Conservation (phyloP, 2,888 invertebrate species). For the Pteria penguin region DNA sequence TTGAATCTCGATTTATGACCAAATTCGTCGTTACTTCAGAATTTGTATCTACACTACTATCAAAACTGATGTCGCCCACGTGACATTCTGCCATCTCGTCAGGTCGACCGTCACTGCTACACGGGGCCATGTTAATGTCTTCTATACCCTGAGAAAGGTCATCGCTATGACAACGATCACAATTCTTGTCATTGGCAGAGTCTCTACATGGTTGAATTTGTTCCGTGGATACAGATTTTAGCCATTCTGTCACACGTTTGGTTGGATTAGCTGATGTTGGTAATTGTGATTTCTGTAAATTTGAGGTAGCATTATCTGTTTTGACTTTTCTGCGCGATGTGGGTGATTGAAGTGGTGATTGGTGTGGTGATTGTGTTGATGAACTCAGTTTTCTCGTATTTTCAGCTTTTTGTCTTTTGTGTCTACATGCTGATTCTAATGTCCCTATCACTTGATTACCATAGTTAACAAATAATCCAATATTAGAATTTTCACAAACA, state of each 20-base stretch:
- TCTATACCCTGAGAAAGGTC: slow-evolving; percentile 47
- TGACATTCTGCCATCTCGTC: slow-evolving; percentile 49
- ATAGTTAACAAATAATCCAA: slow-evolving; percentile 49
- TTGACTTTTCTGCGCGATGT: slow-evolving; percentile 53
- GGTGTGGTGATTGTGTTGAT: slow-evolving; percentile 61
- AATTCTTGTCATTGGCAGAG: neutral
- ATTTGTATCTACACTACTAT: slow-evolving; percentile 65
- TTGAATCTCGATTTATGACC: slow-evolving; percentile 68
- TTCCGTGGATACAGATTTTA: slow-evolving; percentile 72
- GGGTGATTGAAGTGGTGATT: slow-evolving; percentile 68
- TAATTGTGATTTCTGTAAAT: slow-evolving; percentile 60
- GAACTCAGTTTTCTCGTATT: slow-evolving; percentile 52
- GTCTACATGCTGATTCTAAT: slow-evolving; percentile 47
- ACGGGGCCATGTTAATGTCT: slow-evolving; percentile 17
- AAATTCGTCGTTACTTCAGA: slow-evolving; percentile 26
- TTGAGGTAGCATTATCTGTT: slow-evolving; percentile 37
- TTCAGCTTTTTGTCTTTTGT: slow-evolving; percentile 55
- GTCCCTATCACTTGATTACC: slow-evolving; percentile 56
- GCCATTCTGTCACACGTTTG: slow-evolving; percentile 77
- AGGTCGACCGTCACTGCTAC: slow-evolving; percentile 35
- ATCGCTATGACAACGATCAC: slow-evolving; percentile 22
- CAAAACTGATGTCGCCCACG: slow-evolving; percentile 67
- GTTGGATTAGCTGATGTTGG: slow-evolving; percentile 64
- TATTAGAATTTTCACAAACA: slow-evolving; percentile 42
- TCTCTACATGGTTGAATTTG: slow-evolving; percentile 43